phyloP scores from a whole-genome alignment of 2,797 vertebrate genomes.

The Chaunax sp. region DNA sequence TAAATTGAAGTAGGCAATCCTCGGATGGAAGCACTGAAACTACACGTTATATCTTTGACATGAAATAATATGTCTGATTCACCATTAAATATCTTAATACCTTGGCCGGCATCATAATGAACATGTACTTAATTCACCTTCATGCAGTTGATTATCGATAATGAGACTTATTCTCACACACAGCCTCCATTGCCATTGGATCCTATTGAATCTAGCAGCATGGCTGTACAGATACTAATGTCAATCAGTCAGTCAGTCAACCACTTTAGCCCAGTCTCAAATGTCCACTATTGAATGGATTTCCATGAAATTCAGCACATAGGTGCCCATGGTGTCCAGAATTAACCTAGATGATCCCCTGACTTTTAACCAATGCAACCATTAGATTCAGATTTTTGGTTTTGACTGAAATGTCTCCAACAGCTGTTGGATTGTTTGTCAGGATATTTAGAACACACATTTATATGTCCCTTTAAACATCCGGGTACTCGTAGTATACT shows the following conservation, averaged over 20 bases:
- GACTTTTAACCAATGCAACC: background rate
- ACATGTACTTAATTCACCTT: too few relatives aligned
- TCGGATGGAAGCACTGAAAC: slow-evolving; percentile 9
- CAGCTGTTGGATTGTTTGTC: background rate
- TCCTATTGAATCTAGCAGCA: background rate
- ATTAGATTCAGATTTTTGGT: background rate
- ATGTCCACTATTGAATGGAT: background rate
- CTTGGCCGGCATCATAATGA: slow-evolving; percentile 8
- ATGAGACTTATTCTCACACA: background rate
- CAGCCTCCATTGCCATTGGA: background rate
- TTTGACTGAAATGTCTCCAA: background rate
- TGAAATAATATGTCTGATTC: background rate
- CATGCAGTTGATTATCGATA: slow-evolving; percentile 7
- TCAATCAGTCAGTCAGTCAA: background rate
- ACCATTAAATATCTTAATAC: background rate
- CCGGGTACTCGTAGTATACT: too few relatives aligned
- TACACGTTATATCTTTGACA: background rate
- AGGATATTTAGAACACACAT: too few relatives aligned
- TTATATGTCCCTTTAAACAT: too few relatives aligned
- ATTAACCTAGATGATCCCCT: too few relatives aligned
- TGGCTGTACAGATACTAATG: background rate
- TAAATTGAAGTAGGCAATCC: slow-evolving; percentile 4
- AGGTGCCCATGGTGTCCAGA: too few relatives aligned
- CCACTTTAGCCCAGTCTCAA: background rate
- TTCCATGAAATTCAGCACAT: background rate